phyloP scores from a whole-genome alignment of 2,113 vertebrate genomes.

The Tragulus kanchil region DNA sequence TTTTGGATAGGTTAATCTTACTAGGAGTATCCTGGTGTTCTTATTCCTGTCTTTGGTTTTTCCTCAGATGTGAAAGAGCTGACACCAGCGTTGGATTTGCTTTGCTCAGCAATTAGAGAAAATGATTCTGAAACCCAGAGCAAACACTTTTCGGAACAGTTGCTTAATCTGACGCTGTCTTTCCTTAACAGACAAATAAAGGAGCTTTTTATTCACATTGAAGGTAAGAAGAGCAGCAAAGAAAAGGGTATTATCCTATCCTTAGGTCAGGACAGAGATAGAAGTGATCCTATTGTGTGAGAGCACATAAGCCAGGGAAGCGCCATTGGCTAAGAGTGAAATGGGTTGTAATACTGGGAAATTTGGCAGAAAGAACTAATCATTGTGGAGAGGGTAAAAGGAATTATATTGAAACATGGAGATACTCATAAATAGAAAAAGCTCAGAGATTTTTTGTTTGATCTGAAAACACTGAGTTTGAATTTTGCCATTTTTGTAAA shows the following conservation, averaged over 20 bases:
- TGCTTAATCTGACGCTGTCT: slow-evolving; percentile 92
- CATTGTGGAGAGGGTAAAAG: not conserved
- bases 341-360: not conserved
- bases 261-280: not conserved
- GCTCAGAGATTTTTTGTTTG: not conserved
- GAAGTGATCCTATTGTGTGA: not conserved
- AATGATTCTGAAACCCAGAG: slow-evolving; percentile 94
- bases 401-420: not conserved
- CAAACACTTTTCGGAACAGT: slow-evolving; percentile 96
- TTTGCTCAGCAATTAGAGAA: slow-evolving; percentile 92
- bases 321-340: not conserved
- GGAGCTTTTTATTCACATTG: slow-evolving; percentile 86
- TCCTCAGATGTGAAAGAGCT: slow-evolving; percentile 92
- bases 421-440: slow-evolving; percentile 1
- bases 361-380: not conserved
- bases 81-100: slow-evolving; percentile 93
- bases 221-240: slow-evolving; percentile 84
- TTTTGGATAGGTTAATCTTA: not conserved
- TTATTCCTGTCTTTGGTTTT: slow-evolving; percentile 39
- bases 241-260: rapidly evolving
- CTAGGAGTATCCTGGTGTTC: not conserved
- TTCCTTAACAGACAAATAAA: slow-evolving; percentile 94
- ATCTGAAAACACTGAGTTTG: slow-evolving; percentile 55
- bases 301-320: not conserved
- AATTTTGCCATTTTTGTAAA: slow-evolving; percentile 52